phyloP scores from a whole-genome alignment of 1,140 invertebrate genomes.

The Cyrtorhinus lividipennis region DNA sequence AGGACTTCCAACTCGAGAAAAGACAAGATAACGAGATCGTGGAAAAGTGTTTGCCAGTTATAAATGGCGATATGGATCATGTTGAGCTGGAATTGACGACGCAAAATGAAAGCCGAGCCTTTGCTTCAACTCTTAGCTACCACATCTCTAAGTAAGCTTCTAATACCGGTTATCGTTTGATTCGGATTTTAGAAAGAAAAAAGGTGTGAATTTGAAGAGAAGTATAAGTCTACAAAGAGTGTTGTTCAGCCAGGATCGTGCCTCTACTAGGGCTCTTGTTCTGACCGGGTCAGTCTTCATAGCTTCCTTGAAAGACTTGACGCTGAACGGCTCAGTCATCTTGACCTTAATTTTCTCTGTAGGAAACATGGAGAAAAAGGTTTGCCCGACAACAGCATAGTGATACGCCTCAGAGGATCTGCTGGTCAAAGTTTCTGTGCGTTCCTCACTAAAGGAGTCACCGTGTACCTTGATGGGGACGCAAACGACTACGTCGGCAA shows the following conservation, averaged over 20 bases:
- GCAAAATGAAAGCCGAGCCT: slow-evolving; percentile 82
- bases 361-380: slow-evolving; percentile 82
- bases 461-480: slow-evolving; percentile 86
- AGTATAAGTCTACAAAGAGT: no score
- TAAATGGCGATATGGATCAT: slow-evolving; percentile 50
- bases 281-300: no score
- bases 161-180: no score
- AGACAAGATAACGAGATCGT: slow-evolving; percentile 76
- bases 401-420: slow-evolving; percentile 79
- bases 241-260: no score
- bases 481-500: slow-evolving; percentile 97
- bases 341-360: no score
- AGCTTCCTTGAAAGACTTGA: no score
- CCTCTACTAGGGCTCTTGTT: no score
- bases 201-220: no score
- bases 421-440: slow-evolving; percentile 98
- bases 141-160: slow-evolving; percentile 73
- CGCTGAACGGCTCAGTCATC: no score
- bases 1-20: slow-evolving; percentile 86
- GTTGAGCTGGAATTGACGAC: slow-evolving; percentile 68
- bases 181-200: no score
- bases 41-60: slow-evolving; percentile 51
- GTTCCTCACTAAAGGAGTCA: slow-evolving; percentile 84
- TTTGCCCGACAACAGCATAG: slow-evolving; percentile 69
- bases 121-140: slow-evolving; percentile 87